Evolutionary conservation across 2,797 vertebrate species (phyloP).

Genomic region (Oreochromis mossambicus): DNA sequence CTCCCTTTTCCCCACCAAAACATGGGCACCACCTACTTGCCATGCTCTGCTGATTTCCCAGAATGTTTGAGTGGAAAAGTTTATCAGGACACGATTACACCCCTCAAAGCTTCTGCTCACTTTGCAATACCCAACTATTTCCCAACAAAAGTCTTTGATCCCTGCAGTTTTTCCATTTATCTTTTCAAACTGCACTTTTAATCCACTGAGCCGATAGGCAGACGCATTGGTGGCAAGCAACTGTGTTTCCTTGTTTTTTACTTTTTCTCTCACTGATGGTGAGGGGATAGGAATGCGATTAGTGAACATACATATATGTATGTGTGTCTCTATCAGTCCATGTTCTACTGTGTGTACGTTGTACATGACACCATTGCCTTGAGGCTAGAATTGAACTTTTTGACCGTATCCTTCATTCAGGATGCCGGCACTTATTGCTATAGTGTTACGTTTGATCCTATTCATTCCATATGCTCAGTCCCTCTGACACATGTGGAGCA

Average conservation of each 20-base stretch:
- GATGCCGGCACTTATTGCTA: slow-evolving; percentile 61
- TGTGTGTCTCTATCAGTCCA: neutral
- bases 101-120: slow-evolving; percentile 28
- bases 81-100: slow-evolving; percentile 61
- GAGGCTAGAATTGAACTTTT: slow-evolving; percentile 60
- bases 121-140: neutral
- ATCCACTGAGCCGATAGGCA: neutral
- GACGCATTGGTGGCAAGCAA: slow-evolving; percentile 13
- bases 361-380: slow-evolving; percentile 53
- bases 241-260: slow-evolving; percentile 14
- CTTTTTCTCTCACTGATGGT: slow-evolving; percentile 20
- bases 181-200: slow-evolving; percentile 21
- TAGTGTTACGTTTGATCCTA: slow-evolving; percentile 65
- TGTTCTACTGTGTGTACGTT: neutral
- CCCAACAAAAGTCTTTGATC: slow-evolving; percentile 8
- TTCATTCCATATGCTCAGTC: slow-evolving; percentile 64
- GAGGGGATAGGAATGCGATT: slow-evolving; percentile 30
- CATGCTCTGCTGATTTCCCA: slow-evolving; percentile 57
- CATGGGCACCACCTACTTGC: slow-evolving; percentile 39
- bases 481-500: slow-evolving; percentile 56
- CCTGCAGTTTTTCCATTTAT: slow-evolving; percentile 19
- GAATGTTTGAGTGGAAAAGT: slow-evolving; percentile 66
- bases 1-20: slow-evolving; percentile 24
- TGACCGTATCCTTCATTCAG: slow-evolving; percentile 61
- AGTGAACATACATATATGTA: slow-evolving; percentile 8